Evolutionary conservation across 2,797 vertebrate genomes (phyloP), one percentile per base, ranked within the genome.

Genomic region (Hyperoplus immaculatus): DNA sequence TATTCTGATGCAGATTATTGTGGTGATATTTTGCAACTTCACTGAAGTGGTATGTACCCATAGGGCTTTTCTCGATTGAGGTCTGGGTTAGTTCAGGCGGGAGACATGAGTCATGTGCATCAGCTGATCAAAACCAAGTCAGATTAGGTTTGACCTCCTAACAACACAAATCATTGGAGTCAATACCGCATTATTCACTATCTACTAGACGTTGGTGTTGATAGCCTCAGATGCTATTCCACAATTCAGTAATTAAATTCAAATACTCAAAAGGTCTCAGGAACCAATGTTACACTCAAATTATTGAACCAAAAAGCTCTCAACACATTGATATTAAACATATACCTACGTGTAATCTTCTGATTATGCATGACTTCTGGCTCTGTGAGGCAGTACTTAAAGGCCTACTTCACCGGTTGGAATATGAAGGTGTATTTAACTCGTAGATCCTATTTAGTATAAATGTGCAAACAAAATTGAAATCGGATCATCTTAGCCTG

Each of bases 1-100:
- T 67, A 82, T 80, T 81, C 46, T 73, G 68, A 74, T 81, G 29
- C 60, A 75, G 82, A 81, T 86, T 77, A 85, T 76, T 86, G 68
- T 36, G 41, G 54, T 14, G 29, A 77, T 73, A 62, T 79, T 76
- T 60, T 75, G 58, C 46, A 85, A 85, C 18, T 81, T 77, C 15
- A 43, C 8, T 69, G 36, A 46, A 15, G 74, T 53, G 67, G 65
- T 82, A 82, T 74, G 29, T 16, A 39, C 55, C 11, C 18, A 8
- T 3, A 6, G 42, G 61, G 7, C 38, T 71, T 54, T n/a, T 68
- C 45, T 74, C 45, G 16, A 6, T 18, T 70, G 60, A 82, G 64
- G 66, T 64, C 67, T 8, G 18, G 63, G 42, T 77, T 21, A 71
- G 36, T 72, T 66, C 50, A 36, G 46, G 56, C 42, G 42, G 9